Conservation (phyloP, 2,113 vertebrate genomes). For the Nesospiza acunhae region DNA sequence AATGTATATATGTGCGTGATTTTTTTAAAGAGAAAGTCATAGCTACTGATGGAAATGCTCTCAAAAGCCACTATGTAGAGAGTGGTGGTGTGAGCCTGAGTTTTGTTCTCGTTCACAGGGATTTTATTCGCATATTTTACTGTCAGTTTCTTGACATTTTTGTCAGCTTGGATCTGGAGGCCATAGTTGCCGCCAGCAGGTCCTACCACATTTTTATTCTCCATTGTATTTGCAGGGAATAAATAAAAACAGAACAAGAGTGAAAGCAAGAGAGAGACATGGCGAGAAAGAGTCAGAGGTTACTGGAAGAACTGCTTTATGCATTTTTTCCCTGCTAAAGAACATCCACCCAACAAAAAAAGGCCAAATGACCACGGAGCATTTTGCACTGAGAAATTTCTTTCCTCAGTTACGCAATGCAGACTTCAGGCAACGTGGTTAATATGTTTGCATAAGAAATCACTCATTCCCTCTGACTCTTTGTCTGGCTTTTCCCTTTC, state of each 20-base stretch:
- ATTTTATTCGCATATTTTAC: slow-evolving; percentile 87
- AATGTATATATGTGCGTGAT: neutral
- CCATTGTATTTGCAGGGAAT: slow-evolving; percentile 83
- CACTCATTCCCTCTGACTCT: neutral
- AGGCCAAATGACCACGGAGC: neutral
- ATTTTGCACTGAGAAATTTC: slow-evolving; percentile 6
- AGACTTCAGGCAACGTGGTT: slow-evolving; percentile 19
- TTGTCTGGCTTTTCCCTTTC: neutral
- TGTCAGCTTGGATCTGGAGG: slow-evolving; percentile 91
- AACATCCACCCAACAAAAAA: neutral
- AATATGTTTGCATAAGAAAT: slow-evolving; percentile 47
- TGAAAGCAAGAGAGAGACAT: slow-evolving; percentile 54
- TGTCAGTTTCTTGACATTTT: slow-evolving; percentile 92
- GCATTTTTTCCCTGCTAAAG: slow-evolving; percentile 9
- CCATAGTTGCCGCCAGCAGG: slow-evolving; percentile 83
- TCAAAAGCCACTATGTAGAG: slow-evolving; percentile 51
- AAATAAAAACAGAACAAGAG: slow-evolving; percentile 76
- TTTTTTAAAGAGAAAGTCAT: slow-evolving; percentile 27
- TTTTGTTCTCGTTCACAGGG: slow-evolving; percentile 67
- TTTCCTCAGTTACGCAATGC: neutral
- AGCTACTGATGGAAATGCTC: slow-evolving; percentile 28
- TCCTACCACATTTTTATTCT: slow-evolving; percentile 82
- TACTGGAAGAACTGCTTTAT: slow-evolving; percentile 63
- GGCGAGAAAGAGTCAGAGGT: slow-evolving; percentile 68
- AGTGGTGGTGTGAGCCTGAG: slow-evolving; percentile 46